Percentiles rank a stretch among this genome's conserved stretches.
Evolutionary conservation across 2,888 invertebrate species (phyloP).

Genomic region (Lamellibrachia satsuma): DNA sequence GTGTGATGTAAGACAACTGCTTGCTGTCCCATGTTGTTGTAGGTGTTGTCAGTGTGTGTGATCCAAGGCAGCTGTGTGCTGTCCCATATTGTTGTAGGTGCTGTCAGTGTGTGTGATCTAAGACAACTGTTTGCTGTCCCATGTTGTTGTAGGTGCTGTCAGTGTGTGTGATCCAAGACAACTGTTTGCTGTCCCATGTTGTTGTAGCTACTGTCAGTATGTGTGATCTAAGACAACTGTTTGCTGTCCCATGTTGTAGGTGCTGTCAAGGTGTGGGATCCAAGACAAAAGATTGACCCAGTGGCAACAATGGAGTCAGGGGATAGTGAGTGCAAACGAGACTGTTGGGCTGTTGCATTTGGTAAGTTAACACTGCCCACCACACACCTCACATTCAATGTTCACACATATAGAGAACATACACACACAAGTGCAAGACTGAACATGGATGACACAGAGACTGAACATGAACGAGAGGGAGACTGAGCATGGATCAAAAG

Average conservation of each 20-base stretch:
- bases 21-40: neutral
- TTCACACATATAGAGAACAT: neutral
- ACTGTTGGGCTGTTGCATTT: slow-evolving; percentile 94
- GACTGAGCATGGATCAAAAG: neutral
- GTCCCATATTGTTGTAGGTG: neutral
- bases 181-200: no score
- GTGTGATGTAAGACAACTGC: neutral
- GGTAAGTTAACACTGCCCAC: slow-evolving; percentile 66
- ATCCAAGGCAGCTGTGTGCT: neutral
- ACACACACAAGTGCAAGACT: neutral
- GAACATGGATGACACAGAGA: neutral
- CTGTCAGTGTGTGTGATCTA: neutral
- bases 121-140: no score
- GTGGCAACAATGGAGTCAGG: slow-evolving; percentile 88
- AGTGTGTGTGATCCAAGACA: no score
- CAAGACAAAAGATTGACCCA: slow-evolving; percentile 85
- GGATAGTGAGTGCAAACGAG: slow-evolving; percentile 74
- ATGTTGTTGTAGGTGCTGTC: no score
- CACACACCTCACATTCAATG: no score
- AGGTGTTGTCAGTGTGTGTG: neutral
- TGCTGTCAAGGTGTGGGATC: slow-evolving; percentile 94
- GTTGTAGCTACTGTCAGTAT: no score
- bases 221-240: neutral
- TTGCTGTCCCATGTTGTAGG: slow-evolving; percentile 67
- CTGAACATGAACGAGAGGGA: neutral